Conservation (phyloP, 2,113 vertebrate genomes). For the Cyanoliseus patagonus region DNA sequence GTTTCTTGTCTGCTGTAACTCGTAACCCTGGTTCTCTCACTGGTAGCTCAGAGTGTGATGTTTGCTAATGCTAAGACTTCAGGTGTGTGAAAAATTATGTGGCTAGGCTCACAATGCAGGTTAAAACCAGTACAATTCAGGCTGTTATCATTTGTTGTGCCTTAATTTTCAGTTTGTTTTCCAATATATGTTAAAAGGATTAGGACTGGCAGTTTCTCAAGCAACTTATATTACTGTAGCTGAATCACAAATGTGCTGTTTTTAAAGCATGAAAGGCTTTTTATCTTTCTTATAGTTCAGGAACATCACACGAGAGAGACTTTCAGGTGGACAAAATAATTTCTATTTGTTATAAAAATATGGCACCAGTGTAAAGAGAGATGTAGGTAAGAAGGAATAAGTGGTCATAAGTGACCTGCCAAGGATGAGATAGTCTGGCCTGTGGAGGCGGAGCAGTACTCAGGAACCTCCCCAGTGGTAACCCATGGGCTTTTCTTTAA, state of each 20-base stretch:
- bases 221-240: not conserved
- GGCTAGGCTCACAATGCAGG: not conserved
- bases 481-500: not conserved
- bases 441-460: not conserved
- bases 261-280: not conserved
- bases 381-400: not conserved
- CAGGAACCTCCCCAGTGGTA: not conserved
- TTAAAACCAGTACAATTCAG: not conserved
- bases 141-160: not conserved
- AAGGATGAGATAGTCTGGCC: not conserved
- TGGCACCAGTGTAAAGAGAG: not conserved
- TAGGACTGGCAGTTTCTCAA: not conserved
- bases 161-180: not conserved
- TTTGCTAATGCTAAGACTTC: not conserved
- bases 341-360: fast-evolving
- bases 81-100: not conserved
- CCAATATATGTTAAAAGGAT: not conserved
- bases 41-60: not conserved
- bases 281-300: not conserved
- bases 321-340: not conserved
- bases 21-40: not conserved
- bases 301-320: not conserved
- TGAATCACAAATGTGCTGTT: not conserved
- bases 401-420: not conserved
- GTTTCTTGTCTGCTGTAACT: not conserved